These are phyloP conservation scores for Ramphastos sulfuratus DNA, from an alignment of 2,113 vertebrate genomes.

Conservation along the genomic window DNA sequence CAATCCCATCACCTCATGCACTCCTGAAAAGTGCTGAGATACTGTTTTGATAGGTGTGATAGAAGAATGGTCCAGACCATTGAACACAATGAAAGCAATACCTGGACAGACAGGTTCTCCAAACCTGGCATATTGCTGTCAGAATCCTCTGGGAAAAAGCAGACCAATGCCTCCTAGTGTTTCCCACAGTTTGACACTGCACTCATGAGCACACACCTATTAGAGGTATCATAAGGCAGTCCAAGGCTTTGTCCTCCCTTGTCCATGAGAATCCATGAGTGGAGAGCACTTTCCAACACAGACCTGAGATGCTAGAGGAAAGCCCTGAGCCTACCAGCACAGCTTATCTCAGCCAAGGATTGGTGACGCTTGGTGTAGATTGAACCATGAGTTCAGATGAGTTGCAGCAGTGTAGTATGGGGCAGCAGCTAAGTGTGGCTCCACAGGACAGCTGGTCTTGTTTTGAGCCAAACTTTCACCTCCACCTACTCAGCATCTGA, in stretches of 20 bases:
- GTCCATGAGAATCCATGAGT: accelerated
- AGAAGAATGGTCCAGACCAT: not conserved
- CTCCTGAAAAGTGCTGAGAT: not conserved
- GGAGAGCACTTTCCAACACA: not conserved
- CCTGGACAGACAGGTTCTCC: slow-evolving; percentile 26
- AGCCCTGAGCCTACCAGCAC: not conserved
- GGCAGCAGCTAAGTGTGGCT: not conserved
- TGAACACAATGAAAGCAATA: not conserved
- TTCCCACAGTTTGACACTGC: not conserved
- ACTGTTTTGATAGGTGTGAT: not conserved
- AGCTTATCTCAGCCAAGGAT: not conserved
- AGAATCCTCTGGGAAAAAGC: not conserved
- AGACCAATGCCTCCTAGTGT: not conserved
- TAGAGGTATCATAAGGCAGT: not conserved
- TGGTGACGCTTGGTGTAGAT: too few species aligned
- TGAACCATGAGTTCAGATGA: accelerated
- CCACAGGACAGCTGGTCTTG: accelerated
- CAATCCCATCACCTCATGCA: not conserved
- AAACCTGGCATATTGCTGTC: not conserved
- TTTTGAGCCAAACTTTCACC: not conserved
- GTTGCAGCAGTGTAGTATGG: not conserved
- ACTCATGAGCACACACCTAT: not conserved
- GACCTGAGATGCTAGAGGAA: not conserved
- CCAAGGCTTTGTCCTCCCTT: not conserved
- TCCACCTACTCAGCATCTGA: not conserved